phyloP scores from a whole-genome alignment of 1,140 invertebrate genomes.

The Portunus trituberculatus region DNA sequence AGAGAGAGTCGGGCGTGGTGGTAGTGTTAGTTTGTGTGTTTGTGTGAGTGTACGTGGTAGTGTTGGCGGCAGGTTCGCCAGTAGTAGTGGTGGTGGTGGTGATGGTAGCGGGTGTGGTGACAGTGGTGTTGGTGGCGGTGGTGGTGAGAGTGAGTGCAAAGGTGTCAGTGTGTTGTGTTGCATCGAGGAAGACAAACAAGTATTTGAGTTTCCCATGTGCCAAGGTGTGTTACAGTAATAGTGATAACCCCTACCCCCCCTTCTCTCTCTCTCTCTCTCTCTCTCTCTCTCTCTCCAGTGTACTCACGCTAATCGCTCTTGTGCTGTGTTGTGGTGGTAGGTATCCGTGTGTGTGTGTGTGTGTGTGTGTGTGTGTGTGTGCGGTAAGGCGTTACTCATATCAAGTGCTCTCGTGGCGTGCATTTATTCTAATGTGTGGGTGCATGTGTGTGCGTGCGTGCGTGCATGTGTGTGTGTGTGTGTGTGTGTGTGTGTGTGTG shows the following conservation, averaged over 20 bases:
- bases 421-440: no score
- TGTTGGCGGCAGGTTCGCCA: background rate
- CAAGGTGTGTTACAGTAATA: background rate
- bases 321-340: no score
- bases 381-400: background rate
- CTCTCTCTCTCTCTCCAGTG: background rate
- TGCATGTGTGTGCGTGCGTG: no score
- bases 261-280: constrained; percentile 7
- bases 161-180: background rate
- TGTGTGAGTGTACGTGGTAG: background rate
- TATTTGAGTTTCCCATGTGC: background rate
- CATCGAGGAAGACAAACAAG: no score
- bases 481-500: no score
- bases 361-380: constrained; percentile 41
- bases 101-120: no score
- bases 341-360: background rate
- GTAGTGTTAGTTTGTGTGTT: background rate
- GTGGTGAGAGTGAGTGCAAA: no score
- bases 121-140: no score
- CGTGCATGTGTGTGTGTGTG: no score
- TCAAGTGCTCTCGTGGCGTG: no score
- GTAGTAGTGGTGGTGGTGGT: no score
- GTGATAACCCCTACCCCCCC: background rate
- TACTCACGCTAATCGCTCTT: no score
- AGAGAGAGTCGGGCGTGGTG: background rate